Percentiles rank a stretch among this genome's conserved stretches.
Evolutionary conservation across 2,113 vertebrate genomes (phyloP).

Genomic region (Misgurnus anguillicaudatus): DNA sequence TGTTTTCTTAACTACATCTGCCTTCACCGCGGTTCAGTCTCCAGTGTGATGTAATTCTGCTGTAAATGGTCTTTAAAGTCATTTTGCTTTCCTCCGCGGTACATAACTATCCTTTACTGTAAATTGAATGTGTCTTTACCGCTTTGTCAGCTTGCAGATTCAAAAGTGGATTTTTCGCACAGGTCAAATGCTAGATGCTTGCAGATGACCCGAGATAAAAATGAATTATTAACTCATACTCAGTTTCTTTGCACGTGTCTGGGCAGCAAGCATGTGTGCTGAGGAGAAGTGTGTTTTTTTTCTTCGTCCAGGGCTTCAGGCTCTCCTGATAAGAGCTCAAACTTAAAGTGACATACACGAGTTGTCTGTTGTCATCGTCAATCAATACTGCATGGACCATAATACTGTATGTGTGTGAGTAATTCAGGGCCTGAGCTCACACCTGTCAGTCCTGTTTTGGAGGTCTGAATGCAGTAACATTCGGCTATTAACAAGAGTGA

Average conservation of each 20-base stretch:
- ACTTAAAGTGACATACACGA: conserved; percentile 54
- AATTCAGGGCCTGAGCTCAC: background rate
- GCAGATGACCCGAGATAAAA: background rate
- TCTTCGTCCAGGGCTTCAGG: background rate
- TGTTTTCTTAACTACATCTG: conserved; percentile 2
- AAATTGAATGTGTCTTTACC: no score
- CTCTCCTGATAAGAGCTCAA: conserved; percentile 27
- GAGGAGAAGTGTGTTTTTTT: background rate
- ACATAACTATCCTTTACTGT: background rate
- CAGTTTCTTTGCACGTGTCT: background rate
- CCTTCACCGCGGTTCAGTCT: background rate
- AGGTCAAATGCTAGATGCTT: no score
- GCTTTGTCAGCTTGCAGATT: no score
- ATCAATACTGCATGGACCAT: conserved; percentile 50
- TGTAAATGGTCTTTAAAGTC: conserved; percentile 9
- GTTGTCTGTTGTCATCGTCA: conserved; percentile 32
- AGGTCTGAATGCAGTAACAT: no score
- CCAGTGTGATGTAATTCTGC: background rate
- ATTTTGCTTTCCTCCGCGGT: conserved; percentile 2
- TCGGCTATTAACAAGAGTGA: no score
- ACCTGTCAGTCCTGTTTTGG: no score
- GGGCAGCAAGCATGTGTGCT: background rate
- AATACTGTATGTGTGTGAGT: background rate
- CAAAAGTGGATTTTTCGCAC: no score
- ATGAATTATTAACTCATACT: background rate